Percentiles rank a stretch among this genome's conserved stretches.
Conservation (phyloP, 2,113 vertebrate genomes). For the Pelobates fuscus region DNA sequence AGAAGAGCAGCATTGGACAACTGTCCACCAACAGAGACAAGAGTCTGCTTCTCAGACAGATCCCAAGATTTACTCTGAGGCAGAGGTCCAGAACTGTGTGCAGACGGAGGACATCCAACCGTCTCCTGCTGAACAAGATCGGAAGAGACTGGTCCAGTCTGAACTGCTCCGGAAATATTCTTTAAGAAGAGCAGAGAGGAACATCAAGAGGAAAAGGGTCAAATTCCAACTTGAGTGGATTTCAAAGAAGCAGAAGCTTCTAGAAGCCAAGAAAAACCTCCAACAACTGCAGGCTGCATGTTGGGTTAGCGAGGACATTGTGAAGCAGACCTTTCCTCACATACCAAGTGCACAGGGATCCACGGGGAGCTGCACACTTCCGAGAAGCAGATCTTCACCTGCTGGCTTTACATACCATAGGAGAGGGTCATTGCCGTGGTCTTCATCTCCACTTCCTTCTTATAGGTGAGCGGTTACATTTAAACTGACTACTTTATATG, state of each 20-base stretch:
- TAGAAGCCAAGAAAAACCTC: slow-evolving; percentile 82
- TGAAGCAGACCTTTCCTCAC: slow-evolving; percentile 55
- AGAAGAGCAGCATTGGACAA: slow-evolving; percentile 72
- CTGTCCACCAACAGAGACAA: slow-evolving; percentile 59
- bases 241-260: slow-evolving; percentile 79
- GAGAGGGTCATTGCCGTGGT: slow-evolving; percentile 67
- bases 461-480: slow-evolving; percentile 63
- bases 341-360: slow-evolving; percentile 17
- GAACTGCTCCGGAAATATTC: slow-evolving; percentile 75
- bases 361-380: background rate
- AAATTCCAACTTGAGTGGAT: slow-evolving; percentile 83
- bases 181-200: slow-evolving; percentile 72
- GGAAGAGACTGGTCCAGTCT: slow-evolving; percentile 76
- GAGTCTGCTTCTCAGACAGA: slow-evolving; percentile 77
- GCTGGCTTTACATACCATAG: slow-evolving; percentile 54
- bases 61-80: slow-evolving; percentile 46
- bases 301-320: slow-evolving; percentile 61
- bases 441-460: slow-evolving; percentile 68
- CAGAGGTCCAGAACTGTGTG: slow-evolving; percentile 57
- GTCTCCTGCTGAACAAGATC: slow-evolving; percentile 60
- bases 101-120: slow-evolving; percentile 50
- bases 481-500: no score
- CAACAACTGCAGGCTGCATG: slow-evolving; percentile 73
- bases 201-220: slow-evolving; percentile 72
- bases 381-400: slow-evolving; percentile 47